A percentile compares a stretch with the other conserved stretches of the same genome.
phyloP scores from a whole-genome alignment of 2,888 invertebrate genomes.

The Hesperia comma region DNA sequence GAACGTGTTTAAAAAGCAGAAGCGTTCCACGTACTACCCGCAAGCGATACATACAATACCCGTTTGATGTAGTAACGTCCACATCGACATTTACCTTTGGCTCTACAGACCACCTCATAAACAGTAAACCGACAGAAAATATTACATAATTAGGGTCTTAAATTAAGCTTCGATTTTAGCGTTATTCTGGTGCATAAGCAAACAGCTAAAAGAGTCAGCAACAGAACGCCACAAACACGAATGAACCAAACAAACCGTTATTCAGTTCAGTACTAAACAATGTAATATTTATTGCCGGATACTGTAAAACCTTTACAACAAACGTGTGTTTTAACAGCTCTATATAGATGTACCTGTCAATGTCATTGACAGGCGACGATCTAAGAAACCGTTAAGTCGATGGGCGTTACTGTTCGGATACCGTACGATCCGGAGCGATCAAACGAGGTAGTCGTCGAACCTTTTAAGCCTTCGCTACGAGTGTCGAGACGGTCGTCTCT shows the following conservation, averaged over 20 bases:
- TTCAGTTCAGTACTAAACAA: no score
- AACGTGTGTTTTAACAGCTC: background rate
- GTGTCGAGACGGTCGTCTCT: constrained; percentile 63
- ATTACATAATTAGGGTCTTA: no score
- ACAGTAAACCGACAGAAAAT: no score
- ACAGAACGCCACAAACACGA: no score
- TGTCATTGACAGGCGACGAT: background rate
- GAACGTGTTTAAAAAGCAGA: constrained; percentile 44
- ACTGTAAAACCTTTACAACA: background rate
- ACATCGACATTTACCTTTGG: background rate
- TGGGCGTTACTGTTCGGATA: constrained; percentile 19
- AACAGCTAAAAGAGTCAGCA: no score
- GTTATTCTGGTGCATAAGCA: no score
- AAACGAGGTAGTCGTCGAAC: constrained; percentile 81
- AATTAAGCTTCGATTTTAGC: no score
- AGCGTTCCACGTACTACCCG: constrained; percentile 55
- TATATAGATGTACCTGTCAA: background rate
- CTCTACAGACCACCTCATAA: background rate
- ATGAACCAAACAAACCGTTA: no score
- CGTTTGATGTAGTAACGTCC: constrained; percentile 3
- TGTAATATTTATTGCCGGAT: background rate
- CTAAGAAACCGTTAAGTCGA: constrained; percentile 1
- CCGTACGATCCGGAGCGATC: constrained; percentile 48
- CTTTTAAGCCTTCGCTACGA: constrained; percentile 80
- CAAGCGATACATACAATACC: constrained; percentile 47